phyloP scores from a whole-genome alignment of 2,113 vertebrate genomes.

The Calyptomena viridis region DNA sequence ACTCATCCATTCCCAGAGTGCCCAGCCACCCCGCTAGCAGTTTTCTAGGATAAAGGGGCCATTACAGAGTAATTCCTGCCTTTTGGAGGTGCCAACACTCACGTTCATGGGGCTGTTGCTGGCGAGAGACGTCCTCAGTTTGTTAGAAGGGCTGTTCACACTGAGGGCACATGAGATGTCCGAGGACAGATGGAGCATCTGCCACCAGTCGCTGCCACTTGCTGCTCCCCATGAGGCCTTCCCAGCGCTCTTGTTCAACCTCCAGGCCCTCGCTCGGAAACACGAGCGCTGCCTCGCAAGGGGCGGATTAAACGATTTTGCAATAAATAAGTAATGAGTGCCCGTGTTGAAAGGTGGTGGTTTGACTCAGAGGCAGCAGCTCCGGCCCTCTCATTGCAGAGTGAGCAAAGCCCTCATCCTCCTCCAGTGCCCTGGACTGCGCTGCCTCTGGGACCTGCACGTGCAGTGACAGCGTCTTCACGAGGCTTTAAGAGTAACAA shows the following conservation, averaged over 20 bases:
- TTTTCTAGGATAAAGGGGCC: neutral
- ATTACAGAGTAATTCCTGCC: neutral
- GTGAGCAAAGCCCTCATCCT: neutral
- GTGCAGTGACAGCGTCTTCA: neutral
- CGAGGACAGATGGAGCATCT: accelerated
- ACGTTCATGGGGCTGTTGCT: accelerated
- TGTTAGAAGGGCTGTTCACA: accelerated
- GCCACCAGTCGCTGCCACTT: neutral
- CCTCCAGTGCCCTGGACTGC: neutral
- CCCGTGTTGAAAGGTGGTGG: neutral
- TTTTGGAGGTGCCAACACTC: neutral
- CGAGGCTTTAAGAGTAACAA: neutral
- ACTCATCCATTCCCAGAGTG: neutral
- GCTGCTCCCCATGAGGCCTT: accelerated
- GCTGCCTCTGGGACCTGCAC: neutral
- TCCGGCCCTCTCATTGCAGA: neutral
- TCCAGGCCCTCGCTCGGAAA: neutral
- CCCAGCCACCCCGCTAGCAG: neutral
- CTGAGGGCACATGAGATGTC: accelerated
- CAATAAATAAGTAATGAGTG: neutral
- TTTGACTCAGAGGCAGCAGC: neutral
- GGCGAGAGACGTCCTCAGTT: neutral
- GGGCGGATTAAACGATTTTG: neutral
- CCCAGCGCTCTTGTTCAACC: neutral
- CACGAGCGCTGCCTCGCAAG: neutral